These are phyloP conservation scores for Leptura quadrifasciata DNA, from an alignment of 2,888 invertebrate species.

Conservation along the genomic window DNA sequence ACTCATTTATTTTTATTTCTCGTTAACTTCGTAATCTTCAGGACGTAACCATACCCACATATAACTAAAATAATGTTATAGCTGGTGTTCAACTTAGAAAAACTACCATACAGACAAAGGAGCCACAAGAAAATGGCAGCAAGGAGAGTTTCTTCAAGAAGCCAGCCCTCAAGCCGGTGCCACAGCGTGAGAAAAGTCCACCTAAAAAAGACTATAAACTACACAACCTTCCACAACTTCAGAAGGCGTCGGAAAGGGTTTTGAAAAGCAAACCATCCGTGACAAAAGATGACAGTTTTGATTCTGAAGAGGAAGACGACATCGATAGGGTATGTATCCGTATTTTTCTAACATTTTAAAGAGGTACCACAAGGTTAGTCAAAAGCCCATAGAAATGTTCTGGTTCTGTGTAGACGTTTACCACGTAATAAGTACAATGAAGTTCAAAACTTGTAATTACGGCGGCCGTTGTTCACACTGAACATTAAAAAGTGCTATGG, in stretches of 20 bases:
- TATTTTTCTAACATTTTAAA: neutral
- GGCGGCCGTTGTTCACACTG: neutral
- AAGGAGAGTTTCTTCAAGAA: conserved; percentile 69
- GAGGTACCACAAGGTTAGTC: neutral
- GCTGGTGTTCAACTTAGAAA: conserved; percentile 66
- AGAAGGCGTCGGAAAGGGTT: conserved; percentile 69
- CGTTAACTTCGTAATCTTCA: neutral
- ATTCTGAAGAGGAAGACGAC: conserved; percentile 59
- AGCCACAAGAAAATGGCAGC: conserved; percentile 69
- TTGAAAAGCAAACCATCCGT: conserved; percentile 63
- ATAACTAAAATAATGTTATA: conserved; percentile 50
- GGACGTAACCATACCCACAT: neutral
- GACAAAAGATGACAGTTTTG: conserved; percentile 50
- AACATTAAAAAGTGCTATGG: neutral
- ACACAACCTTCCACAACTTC: conserved; percentile 64
- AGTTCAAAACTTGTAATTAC: neutral
- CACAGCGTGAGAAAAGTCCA: conserved; percentile 67
- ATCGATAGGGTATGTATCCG: conserved; percentile 63
- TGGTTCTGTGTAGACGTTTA: no score
- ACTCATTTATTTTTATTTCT: neutral
- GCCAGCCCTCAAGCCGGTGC: conserved; percentile 70
- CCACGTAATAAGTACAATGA: neutral
- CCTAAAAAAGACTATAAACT: conserved; percentile 70
- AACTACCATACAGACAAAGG: conserved; percentile 65
- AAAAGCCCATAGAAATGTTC: neutral